phyloP scores from a whole-genome alignment of 2,797 vertebrate species.

The Danio jaintianensis region DNA sequence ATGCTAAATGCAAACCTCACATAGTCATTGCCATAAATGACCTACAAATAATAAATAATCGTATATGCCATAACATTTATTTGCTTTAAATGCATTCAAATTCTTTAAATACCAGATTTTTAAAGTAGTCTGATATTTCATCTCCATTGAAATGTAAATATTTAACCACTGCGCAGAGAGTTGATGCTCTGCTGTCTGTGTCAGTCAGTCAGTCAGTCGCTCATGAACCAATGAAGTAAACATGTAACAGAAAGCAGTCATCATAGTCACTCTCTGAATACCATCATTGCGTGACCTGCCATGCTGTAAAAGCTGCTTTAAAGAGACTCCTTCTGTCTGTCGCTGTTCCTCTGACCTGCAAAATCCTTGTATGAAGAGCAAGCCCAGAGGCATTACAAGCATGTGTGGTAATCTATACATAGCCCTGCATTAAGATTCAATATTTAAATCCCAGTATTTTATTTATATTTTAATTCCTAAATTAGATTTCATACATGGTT shows the following conservation, averaged over 20 bases:
- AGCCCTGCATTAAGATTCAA: not conserved
- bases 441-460: conserved; percentile 1
- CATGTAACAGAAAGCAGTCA: not conserved
- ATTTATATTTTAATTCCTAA: not conserved
- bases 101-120: not conserved
- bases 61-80: not conserved
- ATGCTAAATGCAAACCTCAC: not conserved
- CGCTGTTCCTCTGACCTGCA: not conserved
- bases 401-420: not conserved
- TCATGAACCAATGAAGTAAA: not conserved
- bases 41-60: too few species aligned
- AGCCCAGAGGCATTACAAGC: conserved; percentile 7
- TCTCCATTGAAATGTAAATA: not conserved
- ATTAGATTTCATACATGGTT: not conserved
- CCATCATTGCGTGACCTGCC: conserved; percentile 5
- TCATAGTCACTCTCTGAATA: conserved; percentile 1
- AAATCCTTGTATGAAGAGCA: conserved; percentile 4
- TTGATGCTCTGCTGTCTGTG: not conserved
- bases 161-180: not conserved
- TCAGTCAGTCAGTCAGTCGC: not conserved
- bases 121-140: not conserved
- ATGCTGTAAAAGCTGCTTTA: conserved; percentile 9
- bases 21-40: not conserved
- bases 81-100: not conserved
- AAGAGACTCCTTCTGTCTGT: not conserved